A percentile compares a stretch with the other conserved stretches of the same genome.
Evolutionary conservation across 2,888 invertebrate genomes (phyloP).

Genomic region (Celastrina argiolus): DNA sequence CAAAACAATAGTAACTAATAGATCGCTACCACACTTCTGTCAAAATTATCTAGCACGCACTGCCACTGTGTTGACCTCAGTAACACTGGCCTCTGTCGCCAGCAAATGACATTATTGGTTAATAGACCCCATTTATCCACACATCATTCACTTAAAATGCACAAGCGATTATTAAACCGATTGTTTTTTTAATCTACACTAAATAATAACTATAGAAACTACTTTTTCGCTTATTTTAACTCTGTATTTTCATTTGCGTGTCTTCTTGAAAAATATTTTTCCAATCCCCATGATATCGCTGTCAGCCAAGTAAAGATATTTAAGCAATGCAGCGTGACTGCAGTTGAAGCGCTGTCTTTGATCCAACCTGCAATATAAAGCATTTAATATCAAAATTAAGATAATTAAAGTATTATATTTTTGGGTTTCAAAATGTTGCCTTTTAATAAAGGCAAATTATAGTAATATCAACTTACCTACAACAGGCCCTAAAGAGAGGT

Average conservation of each 20-base stretch:
- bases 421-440: no score
- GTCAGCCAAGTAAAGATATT: conserved; percentile 82
- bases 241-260: conserved; percentile 36
- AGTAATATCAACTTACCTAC: conserved; percentile 71
- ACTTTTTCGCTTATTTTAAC: neutral
- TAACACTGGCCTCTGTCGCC: conserved; percentile 29
- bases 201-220: neutral
- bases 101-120: conserved; percentile 33
- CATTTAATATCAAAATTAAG: neutral
- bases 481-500: conserved; percentile 80
- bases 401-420: no score
- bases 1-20: neutral
- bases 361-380: conserved; percentile 74
- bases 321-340: conserved; percentile 80
- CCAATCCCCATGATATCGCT: conserved; percentile 80
- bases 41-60: conserved; percentile 28
- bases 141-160: conserved; percentile 34
- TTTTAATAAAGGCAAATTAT: no score
- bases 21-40: conserved; percentile 24
- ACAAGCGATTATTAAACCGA: conserved; percentile 20
- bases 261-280: conserved; percentile 60
- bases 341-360: conserved; percentile 79
- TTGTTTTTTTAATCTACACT: conserved; percentile 17
- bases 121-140: conserved; percentile 34
- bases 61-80: conserved; percentile 31